Evolutionary conservation across 2,888 invertebrate genomes (phyloP), one percentile per base, ranked within the genome.

Genomic region (Lapara coniferarum): DNA sequence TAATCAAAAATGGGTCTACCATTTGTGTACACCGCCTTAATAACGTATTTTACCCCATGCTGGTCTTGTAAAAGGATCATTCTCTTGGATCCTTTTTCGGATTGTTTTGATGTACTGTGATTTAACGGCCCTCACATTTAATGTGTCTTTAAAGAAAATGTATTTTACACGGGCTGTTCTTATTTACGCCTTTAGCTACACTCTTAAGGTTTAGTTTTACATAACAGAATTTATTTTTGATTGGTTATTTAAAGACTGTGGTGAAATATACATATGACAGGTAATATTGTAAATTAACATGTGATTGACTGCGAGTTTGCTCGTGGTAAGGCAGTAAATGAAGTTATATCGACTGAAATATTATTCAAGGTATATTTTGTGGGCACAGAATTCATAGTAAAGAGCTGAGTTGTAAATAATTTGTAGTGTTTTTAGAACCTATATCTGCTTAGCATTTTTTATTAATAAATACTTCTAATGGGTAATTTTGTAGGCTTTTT

Each of bases 21-120:
- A 37, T 0, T 37, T 37, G 49, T 66, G 69, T 53, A 13, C 13
- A 52, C 3, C 10, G 68, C 72, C 76, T 69, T 69, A 70, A 74
- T 16, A 59, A 66, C 67, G 59, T 69, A 71, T 73, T 70, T 71
- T 70, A 72, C 75, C 78, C 70, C 78, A 74, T 73, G 78, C 78
- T 76, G 77, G 58, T 74, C 63, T 70, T 68, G 58, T 66, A 69
- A 70, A 72, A 74, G 74, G 71, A 74, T 75, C 75, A 77, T 77
- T 74, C 73, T 69, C 71, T 70, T 63, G 66, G 51, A 68, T 73
- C 77, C 76, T 74, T 77, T 77, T 74, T 74, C 67, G 74, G 75
- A 78, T 76, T 80, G 77, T 80, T 80, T 78, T 75, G 75, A 78
- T 74, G 73, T 69, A 37, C 14, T 69, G 63, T 53, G 66, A 71